Evolutionary conservation across 2,888 invertebrate species (phyloP).

Genomic region (Parnassius smintheus): DNA sequence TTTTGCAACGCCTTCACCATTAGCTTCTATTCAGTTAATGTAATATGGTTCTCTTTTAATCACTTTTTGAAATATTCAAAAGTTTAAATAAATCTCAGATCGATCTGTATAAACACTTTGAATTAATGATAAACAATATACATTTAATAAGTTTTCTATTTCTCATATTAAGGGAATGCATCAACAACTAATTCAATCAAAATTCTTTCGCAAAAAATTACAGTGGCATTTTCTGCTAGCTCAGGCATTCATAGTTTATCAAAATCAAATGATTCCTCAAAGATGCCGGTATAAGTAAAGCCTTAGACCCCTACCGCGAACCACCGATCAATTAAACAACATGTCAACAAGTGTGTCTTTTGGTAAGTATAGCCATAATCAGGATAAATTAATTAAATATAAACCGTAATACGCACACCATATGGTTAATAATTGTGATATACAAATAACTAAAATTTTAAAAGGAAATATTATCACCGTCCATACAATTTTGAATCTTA

Average conservation of each 20-base stretch:
- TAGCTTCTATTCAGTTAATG: constrained; percentile 56
- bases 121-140: not conserved
- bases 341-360: constrained; percentile 81
- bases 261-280: constrained; percentile 78
- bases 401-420: constrained; percentile 62
- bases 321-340: constrained; percentile 81
- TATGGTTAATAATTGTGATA: constrained; percentile 55
- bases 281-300: constrained; percentile 69
- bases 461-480: constrained; percentile 1
- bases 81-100: no score
- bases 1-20: constrained; percentile 72
- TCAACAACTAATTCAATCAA: no score
- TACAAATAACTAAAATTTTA: constrained; percentile 41
- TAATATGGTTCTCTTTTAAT: not conserved
- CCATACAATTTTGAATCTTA: constrained; percentile 42
- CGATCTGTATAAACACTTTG: not conserved
- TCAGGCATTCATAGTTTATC: constrained; percentile 75
- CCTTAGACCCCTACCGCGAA: constrained; percentile 74
- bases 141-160: no score
- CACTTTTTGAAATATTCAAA: no score
- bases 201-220: constrained; percentile 47
- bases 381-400: constrained; percentile 49
- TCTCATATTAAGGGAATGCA: no score
- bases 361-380: constrained; percentile 60
- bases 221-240: constrained; percentile 78